These are phyloP conservation scores for Cyrtodaria siliqua DNA, from an alignment of 2,888 invertebrate genomes.

Conservation along the genomic window DNA sequence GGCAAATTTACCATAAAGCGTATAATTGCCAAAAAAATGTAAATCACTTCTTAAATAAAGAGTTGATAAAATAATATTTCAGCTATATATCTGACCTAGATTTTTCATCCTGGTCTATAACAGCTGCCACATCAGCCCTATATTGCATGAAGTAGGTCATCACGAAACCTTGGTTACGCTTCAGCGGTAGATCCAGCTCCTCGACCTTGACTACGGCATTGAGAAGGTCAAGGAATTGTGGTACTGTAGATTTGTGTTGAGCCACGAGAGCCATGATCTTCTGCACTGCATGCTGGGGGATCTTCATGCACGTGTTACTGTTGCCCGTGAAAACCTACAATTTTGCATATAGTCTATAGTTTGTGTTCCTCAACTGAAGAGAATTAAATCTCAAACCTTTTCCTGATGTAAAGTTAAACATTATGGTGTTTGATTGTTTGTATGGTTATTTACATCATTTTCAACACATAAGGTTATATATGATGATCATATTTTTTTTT, in stretches of 20 bases:
- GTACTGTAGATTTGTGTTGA: conserved; percentile 76
- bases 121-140: conserved; percentile 79
- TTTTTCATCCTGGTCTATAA: conserved; percentile 80
- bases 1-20: too few relatives aligned
- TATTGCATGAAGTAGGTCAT: conserved; percentile 86
- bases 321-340: conserved; percentile 84
- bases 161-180: conserved; percentile 85
- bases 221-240: conserved; percentile 84
- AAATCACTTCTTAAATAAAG: too few relatives aligned
- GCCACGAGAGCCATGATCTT: conserved; percentile 82
- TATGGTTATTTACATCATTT: too few relatives aligned
- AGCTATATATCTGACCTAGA: conserved; percentile 72
- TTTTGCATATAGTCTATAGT: too few relatives aligned
- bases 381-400: too few relatives aligned
- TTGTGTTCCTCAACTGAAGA: too few relatives aligned
- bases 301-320: conserved; percentile 83
- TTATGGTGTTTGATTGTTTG: too few relatives aligned
- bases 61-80: too few relatives aligned
- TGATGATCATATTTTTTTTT: too few relatives aligned
- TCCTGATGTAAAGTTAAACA: too few relatives aligned
- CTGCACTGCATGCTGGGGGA: conserved; percentile 82
- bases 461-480: too few relatives aligned
- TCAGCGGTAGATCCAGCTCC: conserved; percentile 84
- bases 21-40: too few relatives aligned
- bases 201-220: conserved; percentile 84